Base-by-base conservation (phyloP, 2,888 invertebrate genomes). In the Cataglyphis altisquamis region DNA sequence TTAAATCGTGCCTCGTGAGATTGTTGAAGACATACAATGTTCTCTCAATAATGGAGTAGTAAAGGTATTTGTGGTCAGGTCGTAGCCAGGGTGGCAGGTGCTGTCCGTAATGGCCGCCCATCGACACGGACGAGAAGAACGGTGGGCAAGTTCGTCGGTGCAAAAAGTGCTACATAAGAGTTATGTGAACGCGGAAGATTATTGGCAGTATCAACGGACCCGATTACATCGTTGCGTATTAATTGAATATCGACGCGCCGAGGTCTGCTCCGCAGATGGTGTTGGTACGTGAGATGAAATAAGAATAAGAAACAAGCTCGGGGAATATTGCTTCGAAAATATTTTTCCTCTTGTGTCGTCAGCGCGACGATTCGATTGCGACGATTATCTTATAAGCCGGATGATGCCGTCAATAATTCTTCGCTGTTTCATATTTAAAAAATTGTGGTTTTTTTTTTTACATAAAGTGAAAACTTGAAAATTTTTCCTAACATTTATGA, bases 21-120 rank as follows among this genome's bases (percentile, higher is more conserved):
- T 74, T 45, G 36, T 10, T 32, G 63, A n/a, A 45, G 39, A 55
- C 55, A 32, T n/a, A 55, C 74, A 55, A 74, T 63, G 63, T 64
- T 72, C 39, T 52, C 64, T 39, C 63, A 74, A 75, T 72, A 48
- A 81, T 73, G 77, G 68, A 83, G 32, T 48, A 41, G 70, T 57
- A 74, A 84, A 87, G 60, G 86, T 86, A 90, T 91, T 91, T 88
- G 92, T 89, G 91, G 92, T 87, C 90, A 88, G 90, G 89, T 89
- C 90, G 88, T 88, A 84, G 86, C 85, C 90, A 90, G 90, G 90
- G 91, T 92, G 93, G 94, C 94, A 94, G 94, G 94, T 94, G 94
- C 91, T 94, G 89, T 83, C 77, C 86, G 87, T 86, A 88, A 93
- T 94, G 94, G 94, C 94, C 94, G 94, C 94, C 92, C 90, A 90